phyloP scores from a whole-genome alignment of 2,797 vertebrate species.

The Leptatherina wallacei region DNA sequence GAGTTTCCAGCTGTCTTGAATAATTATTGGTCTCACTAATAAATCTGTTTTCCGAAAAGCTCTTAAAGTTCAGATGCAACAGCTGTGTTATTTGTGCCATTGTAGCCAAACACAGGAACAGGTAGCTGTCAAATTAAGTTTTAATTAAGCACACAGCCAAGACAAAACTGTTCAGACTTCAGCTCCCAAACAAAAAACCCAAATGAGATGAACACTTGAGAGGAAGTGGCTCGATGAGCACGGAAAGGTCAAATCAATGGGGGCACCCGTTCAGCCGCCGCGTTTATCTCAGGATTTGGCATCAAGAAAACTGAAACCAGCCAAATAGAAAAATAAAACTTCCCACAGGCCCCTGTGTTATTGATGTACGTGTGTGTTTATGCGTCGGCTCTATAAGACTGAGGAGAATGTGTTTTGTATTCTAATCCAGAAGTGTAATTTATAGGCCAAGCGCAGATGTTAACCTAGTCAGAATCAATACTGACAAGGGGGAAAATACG shows the following conservation, averaged over 20 bases:
- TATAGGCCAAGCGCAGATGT: slow-evolving; percentile 20
- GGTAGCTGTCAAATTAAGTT: slow-evolving; percentile 10
- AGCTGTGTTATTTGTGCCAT: slow-evolving; percentile 6
- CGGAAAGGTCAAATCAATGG: slow-evolving; percentile 32
- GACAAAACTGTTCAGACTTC: neutral
- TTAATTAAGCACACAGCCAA: slow-evolving; percentile 24
- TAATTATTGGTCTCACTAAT: slow-evolving; percentile 2
- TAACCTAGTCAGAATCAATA: slow-evolving; percentile 25
- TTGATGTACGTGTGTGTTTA: slow-evolving; percentile 29
- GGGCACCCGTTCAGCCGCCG: slow-evolving; percentile 7
- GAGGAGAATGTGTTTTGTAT: slow-evolving; percentile 34
- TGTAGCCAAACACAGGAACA: slow-evolving; percentile 5
- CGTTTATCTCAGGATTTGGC: slow-evolving; percentile 26
- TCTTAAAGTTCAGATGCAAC: neutral
- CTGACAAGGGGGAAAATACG: slow-evolving; percentile 16
- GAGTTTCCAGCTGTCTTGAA: slow-evolving; percentile 1
- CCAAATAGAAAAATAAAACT: slow-evolving; percentile 22
- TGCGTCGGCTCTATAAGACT: slow-evolving; percentile 3
- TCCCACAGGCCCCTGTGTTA: slow-evolving; percentile 20
- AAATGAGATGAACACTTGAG: slow-evolving; percentile 8
- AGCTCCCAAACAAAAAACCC: slow-evolving; percentile 6
- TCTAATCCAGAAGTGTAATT: slow-evolving; percentile 40
- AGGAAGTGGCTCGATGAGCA: slow-evolving; percentile 12
- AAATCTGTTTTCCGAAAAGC: slow-evolving; percentile 8
- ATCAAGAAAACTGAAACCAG: slow-evolving; percentile 29